Base-by-base conservation (phyloP, 2,888 invertebrate genomes). In the Saturnia pavonia region DNA sequence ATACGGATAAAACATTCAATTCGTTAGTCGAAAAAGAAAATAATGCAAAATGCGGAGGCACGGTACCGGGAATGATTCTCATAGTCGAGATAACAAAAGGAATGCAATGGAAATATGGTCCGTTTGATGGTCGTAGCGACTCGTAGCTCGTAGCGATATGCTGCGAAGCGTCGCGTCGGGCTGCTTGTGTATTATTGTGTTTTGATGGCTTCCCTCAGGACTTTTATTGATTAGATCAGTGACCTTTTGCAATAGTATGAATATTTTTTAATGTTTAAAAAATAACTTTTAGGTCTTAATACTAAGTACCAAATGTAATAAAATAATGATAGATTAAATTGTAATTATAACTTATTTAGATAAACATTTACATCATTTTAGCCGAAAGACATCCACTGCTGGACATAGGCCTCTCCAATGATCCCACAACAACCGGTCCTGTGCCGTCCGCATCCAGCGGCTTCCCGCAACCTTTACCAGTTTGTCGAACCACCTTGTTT, bases 1-100 rank as follows among this genome's bases (percentile, higher is more conserved):
- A 88, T 83, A 85, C 83, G 84, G 86, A 86, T 84, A 85, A 86
- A 90, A 88, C 88, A 86, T 89, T 88, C 88, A 85, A 91, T 93
- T 92, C 91, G 91, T 90, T 91, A 90, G 90, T 84, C 82, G 80
- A 84, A 89, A 89, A 92, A 88, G 82, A 87, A 88, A 91, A 89
- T 88, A 89, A 91, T 91, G 87, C 86, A 88, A 90, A 91, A 89
- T 85, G 85, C 86, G 80, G 84, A 81, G 86, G 83, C 86, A 87
- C 83, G 88, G 85, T 85, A 83, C 79, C 80, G 87, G 85, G 88
- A 88, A 89, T 87, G 86, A 87, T 88, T 89, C 91, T 90, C 91
- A 87, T 89, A 85, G 90, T 80, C 85, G 85, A 65, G 83, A 85
- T 83, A 90, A 91, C 89, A 93, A 92, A 91, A 91, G 88, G 86